Evolutionary conservation across 2,888 invertebrate species (phyloP).

Genomic region (Bugulina stolonifera): DNA sequence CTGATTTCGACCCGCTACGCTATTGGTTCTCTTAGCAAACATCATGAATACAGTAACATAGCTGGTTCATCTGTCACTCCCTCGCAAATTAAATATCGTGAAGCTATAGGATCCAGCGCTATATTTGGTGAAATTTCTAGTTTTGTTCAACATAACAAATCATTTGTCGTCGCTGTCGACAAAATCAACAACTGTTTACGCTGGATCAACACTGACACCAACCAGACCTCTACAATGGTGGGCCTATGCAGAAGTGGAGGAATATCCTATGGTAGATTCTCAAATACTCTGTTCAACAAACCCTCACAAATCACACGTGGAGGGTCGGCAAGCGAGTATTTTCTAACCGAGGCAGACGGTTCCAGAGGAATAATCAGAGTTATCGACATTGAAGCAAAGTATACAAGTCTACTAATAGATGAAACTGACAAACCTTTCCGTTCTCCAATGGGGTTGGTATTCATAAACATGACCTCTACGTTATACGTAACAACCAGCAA

Average conservation of each 20-base stretch:
- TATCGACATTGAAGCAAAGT: neutral
- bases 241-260: neutral
- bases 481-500: neutral
- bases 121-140: neutral
- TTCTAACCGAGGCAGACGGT: neutral
- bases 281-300: neutral
- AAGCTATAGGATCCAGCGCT: neutral
- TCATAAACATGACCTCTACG: neutral
- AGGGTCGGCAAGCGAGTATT: neutral
- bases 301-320: neutral
- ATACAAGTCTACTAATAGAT: neutral
- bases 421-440: neutral
- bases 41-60: neutral
- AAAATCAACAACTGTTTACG: neutral
- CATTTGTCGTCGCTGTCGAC: neutral
- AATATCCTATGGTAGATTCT: neutral
- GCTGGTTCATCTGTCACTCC: neutral
- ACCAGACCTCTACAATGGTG: neutral
- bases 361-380: neutral
- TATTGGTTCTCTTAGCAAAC: neutral
- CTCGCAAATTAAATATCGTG: neutral
- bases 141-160: neutral
- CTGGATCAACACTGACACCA: neutral
- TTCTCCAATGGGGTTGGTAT: neutral
- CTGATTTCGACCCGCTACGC: neutral